Base-by-base conservation (phyloP, 2,113 vertebrate species). In the Carassius auratus region DNA sequence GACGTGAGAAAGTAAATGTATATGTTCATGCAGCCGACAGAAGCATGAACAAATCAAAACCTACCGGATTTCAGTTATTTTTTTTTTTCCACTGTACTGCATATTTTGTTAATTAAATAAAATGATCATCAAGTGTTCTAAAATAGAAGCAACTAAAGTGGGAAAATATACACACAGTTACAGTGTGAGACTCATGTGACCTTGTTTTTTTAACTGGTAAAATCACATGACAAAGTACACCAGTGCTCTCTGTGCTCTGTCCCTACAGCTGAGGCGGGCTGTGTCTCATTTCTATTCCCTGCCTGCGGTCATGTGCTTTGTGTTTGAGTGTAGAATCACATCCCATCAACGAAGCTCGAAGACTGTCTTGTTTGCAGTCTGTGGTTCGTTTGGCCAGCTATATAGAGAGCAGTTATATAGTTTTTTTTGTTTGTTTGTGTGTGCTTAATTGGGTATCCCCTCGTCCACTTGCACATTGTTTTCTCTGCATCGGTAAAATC, bases 251-350 rank as follows among this genome's bases (percentile, higher is more conserved):
- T 45, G 2, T 45, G 42, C 38, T 48, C 5, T 48, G 45, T 15
- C n/a, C 57, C 57, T 80, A 38, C 21, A 45, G 77, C 12, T 80
- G 77, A 45, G 12, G 30, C 21, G 17, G 15, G 19, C 76, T 19
- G 33, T n/a, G 52, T 78, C 3, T n/a, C 7, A 0, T 76, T 36
- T 42, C n/a, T 14, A 14, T 23, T 10, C 77, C n/a, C 21, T 2
- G 61, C 36, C 59, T 80, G 77, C 13, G 6, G 59, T 38, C 78
- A 64, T 50, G 80, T 82, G 80, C 80, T 82, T 30, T 82, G 42
- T 82, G 62, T 82, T 69, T 82, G 26, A 64, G 17, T 50, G 19
- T 55, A 13, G 5, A 78, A 78, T 8, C 76, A 21, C 30, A 57
- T 55, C 64, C 48, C 38, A 2, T 17, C 9, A 30, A 15, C 13